Base-by-base conservation (phyloP, 2,888 invertebrate genomes). In the Campoplex nolae region DNA sequence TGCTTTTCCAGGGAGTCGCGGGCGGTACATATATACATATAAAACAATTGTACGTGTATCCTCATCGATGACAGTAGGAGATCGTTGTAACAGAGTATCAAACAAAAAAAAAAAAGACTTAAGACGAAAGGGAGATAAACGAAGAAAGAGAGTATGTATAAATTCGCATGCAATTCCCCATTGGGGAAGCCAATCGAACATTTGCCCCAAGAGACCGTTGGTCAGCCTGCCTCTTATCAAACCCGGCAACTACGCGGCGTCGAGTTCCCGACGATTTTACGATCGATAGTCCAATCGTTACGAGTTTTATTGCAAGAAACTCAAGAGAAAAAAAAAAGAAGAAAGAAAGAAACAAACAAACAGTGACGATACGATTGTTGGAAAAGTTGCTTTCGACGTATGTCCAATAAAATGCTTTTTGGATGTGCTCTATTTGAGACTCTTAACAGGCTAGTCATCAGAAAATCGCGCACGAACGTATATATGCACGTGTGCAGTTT, bases 1-100 rank as follows among this genome's bases (percentile, higher is more conserved):
- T 84, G 88, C 88, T 87, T 85, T 88, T 86, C 88, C 84, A 74
- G 62, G 87, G 86, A 88, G 68, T 75, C 76, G 85, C 79, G 81
- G 84, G 77, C 58, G 81, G 76, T 74, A 54, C 35, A 54, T 45
- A 65, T 3, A 75, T 54, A 62, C 54, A 68, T 18, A 54, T 2
- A 13, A 8, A 13, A 56, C 45, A 58, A 70, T 68, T 18, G n/a
- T 16, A 28, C 42, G 16, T 35, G 32, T 71, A 62, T 8, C 58
- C 32, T 77, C 65, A 35, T 51, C 58, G 42, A 58, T 58, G 75
- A 35, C 68, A 42, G 42, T 42, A 42, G n/a, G 68, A 42, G 68
- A n/a, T 68, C 42, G 68, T 42, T 68, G 68, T 67, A 18, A 35
- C 35, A n/a, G 51, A n/a, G 51, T 51, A 51, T 51, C 6, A 51